Evolutionary conservation across 2,113 vertebrate genomes (phyloP), one percentile per base, ranked within the genome.

Genomic region (Melanocharis versteri): DNA sequence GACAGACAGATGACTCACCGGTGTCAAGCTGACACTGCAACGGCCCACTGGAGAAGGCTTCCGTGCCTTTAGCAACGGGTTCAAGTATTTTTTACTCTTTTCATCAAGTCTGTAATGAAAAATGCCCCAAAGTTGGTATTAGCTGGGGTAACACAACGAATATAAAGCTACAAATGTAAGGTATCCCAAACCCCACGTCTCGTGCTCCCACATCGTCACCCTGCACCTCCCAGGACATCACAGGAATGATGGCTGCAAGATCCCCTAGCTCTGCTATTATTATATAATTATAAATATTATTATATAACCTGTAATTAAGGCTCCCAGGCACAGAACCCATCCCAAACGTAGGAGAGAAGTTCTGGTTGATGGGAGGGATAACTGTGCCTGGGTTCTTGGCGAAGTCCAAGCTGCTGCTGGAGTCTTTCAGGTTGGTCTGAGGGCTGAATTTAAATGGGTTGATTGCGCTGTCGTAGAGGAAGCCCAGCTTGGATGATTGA

Each of bases 241-340:
- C 57, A 65, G 20, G 15, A 11, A 57, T 1, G 14, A 65, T 2
- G 19, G 71, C 30, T 6, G 56, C 11, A 11, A 69, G 31, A n/a
- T 73, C 45, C 42, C 60, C 37, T 4, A 37, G 75, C 42, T 76
- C 71, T 84, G 54, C 40, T n/a, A n/a, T n/a, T n/a, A n/a, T n/a
- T n/a, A n/a, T n/a, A n/a, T n/a, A n/a, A n/a, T n/a, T n/a, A n/a
- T n/a, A n/a, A n/a, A n/a, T n/a, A n/a, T n/a, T n/a, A n/a, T n/a
- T n/a, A n/a, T n/a, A n/a, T n/a, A n/a, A 99, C 98, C 98, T 98
- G 81, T 98, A 98, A 89, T 83, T 97, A 69, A 95, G 92, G 60
- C 56, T 96, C 53, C 93, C 97, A 23, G 97, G 77, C 50, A 97
- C 47, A 70, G 96, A 66, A 33, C 82, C 93, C 45, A 89, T 53